phyloP scores from a whole-genome alignment of 2,888 invertebrate genomes.

The Rotaria sp. region DNA sequence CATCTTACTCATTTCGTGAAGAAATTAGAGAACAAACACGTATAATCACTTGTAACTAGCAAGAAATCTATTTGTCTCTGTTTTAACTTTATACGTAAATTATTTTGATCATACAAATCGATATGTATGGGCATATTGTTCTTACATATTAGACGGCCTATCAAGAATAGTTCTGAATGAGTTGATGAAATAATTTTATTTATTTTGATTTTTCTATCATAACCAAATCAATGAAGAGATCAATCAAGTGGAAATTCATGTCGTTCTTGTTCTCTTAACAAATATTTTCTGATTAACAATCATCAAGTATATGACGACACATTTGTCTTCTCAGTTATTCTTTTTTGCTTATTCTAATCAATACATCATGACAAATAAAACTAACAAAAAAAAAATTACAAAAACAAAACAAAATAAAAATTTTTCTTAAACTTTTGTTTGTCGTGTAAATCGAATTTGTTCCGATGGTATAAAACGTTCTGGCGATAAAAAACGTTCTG shows the following conservation, averaged over 20 bases:
- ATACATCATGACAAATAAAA: not conserved
- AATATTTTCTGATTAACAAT: not conserved
- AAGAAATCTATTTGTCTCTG: no score
- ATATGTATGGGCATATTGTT: no score
- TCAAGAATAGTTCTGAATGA: no score
- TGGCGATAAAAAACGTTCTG: not conserved
- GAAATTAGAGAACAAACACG: no score
- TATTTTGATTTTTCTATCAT: not conserved
- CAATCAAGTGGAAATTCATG: not conserved
- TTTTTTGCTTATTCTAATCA: not conserved
- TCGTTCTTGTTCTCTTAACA: not conserved
- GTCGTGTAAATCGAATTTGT: not conserved
- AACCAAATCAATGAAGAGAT: not conserved
- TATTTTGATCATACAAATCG: no score
- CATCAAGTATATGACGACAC: not conserved
- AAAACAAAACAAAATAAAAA: not conserved
- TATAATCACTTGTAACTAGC: no score
- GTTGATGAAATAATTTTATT: not conserved
- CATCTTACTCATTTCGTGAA: no score
- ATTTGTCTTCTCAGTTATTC: not conserved
- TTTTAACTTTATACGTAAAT: no score
- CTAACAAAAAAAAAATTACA: not conserved
- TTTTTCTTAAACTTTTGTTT: slow-evolving; percentile 14
- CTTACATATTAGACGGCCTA: no score
- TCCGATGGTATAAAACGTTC: not conserved